These are phyloP conservation scores for Callionymus lyra DNA, from an alignment of 2,113 vertebrate genomes.

Conservation along the genomic window DNA sequence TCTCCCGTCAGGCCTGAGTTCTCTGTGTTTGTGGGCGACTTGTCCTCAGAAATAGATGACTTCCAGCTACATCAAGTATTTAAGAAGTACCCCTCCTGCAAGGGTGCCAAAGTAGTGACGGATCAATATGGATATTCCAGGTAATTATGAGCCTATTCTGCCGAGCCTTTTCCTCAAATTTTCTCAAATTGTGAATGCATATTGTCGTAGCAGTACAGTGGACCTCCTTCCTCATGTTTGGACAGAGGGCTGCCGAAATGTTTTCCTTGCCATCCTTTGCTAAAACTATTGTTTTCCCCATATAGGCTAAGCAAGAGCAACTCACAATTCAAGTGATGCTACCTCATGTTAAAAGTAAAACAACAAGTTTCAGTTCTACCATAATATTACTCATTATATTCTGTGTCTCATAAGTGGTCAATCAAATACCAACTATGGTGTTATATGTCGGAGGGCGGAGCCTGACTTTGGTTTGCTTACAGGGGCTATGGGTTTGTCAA, in stretches of 20 bases:
- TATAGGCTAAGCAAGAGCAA: slow-evolving; percentile 79
- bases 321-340: slow-evolving; percentile 79
- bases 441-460: slow-evolving; percentile 3
- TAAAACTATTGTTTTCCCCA: slow-evolving; percentile 80
- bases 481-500: slow-evolving; percentile 88
- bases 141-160: slow-evolving; percentile 47
- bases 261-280: slow-evolving; percentile 61
- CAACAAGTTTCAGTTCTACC: slow-evolving; percentile 75
- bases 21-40: slow-evolving; percentile 85
- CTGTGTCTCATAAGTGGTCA: slow-evolving; percentile 57
- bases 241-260: slow-evolving; percentile 46
- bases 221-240: slow-evolving; percentile 45
- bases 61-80: slow-evolving; percentile 86
- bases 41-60: slow-evolving; percentile 83
- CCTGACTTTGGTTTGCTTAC: slow-evolving; percentile 50
- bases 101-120: slow-evolving; percentile 86
- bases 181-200: background rate
- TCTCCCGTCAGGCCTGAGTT: slow-evolving; percentile 70
- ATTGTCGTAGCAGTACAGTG: slow-evolving; percentile 27
- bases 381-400: slow-evolving; percentile 69
- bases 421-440: slow-evolving; percentile 55
- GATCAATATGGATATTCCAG: slow-evolving; percentile 83
- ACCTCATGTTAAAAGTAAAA: slow-evolving; percentile 82
- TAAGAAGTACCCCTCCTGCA: slow-evolving; percentile 83
- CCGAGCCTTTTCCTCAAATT: background rate